Evolutionary conservation across 1,140 invertebrate species (phyloP).

Genomic region (Camponotus vicinus): DNA sequence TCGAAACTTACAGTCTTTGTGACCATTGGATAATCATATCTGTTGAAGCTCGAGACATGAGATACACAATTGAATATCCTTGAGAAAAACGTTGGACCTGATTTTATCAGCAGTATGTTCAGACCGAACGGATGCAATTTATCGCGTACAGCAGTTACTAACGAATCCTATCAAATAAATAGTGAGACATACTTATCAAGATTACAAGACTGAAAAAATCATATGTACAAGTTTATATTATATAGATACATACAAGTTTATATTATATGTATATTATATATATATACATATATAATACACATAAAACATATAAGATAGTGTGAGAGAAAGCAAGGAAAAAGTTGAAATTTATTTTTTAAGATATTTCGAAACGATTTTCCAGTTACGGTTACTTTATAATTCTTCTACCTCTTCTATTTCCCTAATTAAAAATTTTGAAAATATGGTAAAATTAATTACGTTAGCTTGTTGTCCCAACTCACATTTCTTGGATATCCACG

Average conservation of each 20-base stretch:
- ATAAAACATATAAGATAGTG: neutral
- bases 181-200: neutral
- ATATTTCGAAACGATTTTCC: neutral
- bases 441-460: neutral
- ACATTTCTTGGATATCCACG: constrained; percentile 78
- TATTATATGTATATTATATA: neutral
- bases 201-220: neutral
- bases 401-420: neutral
- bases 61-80: constrained; percentile 88
- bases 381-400: neutral
- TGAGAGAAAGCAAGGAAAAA: neutral
- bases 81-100: constrained; percentile 87
- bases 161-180: constrained; percentile 86
- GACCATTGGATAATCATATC: constrained; percentile 88
- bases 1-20: constrained; percentile 87
- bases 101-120: constrained; percentile 89
- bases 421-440: neutral
- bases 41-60: constrained; percentile 87
- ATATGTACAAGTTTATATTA: neutral
- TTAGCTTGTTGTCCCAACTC: constrained; percentile 59
- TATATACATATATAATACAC: neutral
- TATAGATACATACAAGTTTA: neutral
- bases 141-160: constrained; percentile 85
- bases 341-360: neutral
- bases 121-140: constrained; percentile 85